A percentile compares a stretch with the other conserved stretches of the same genome.
Conservation (phyloP, 2,113 vertebrate genomes). For the Pongo pygmaeus region DNA sequence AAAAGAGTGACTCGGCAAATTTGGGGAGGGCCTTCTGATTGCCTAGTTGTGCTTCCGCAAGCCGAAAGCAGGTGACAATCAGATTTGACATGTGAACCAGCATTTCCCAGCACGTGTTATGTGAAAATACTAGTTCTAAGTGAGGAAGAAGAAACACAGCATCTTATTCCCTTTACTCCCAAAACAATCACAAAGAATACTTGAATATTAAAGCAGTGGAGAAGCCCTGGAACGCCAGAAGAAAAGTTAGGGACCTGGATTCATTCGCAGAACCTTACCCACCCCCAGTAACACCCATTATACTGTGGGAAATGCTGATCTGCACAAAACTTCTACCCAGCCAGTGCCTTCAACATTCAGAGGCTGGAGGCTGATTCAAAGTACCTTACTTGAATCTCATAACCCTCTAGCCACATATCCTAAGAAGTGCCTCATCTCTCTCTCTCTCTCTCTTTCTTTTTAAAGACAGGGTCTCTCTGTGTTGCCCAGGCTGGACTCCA, state of each 20-base stretch:
- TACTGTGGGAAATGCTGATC: background rate
- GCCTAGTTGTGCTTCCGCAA: background rate
- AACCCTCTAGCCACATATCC: background rate
- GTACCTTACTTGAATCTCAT: background rate
- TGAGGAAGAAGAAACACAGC: background rate
- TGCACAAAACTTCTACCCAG: background rate
- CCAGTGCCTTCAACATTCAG: background rate
- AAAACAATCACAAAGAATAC: background rate
- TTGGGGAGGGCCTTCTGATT: background rate
- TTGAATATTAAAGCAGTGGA: background rate
- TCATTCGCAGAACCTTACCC: background rate
- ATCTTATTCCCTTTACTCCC: too few species aligned
- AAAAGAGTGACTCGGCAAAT: background rate
- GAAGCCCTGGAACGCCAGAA: background rate
- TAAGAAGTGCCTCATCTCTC: background rate
- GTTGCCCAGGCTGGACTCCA: background rate
- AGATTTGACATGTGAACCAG: background rate
- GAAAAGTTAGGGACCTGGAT: background rate
- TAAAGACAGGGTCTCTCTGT: background rate
- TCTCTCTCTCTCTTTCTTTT: background rate
- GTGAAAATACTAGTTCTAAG: background rate
- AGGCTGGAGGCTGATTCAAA: background rate
- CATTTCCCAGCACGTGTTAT: background rate
- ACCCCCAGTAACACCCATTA: background rate
- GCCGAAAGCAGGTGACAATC: background rate